phyloP scores from a whole-genome alignment of 2,888 invertebrate genomes.

The Taenaris catops region DNA sequence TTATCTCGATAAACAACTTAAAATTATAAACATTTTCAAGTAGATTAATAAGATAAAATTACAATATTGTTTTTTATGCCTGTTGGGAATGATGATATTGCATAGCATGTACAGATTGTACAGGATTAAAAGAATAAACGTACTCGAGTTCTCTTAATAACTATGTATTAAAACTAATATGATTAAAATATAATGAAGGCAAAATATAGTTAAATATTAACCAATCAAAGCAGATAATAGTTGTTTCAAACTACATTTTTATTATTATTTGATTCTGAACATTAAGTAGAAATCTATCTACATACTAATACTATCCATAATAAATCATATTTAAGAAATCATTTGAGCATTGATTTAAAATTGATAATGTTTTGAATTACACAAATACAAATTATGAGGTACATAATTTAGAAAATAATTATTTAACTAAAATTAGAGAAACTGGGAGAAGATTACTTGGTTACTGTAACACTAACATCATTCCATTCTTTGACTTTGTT shows the following conservation, averaged over 20 bases:
- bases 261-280: conserved; percentile 1
- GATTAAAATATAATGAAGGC: conserved; percentile 28
- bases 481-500: conserved; percentile 3
- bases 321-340: no score
- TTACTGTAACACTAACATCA: conserved; percentile 5
- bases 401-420: no score
- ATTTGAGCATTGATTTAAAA: neutral
- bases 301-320: no score
- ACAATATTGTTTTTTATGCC: no score
- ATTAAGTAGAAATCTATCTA: neutral
- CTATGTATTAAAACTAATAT: conserved; percentile 21
- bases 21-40: no score
- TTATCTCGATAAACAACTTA: conserved; percentile 1
- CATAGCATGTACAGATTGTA: no score
- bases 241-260: conserved; percentile 6
- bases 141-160: conserved; percentile 9
- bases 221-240: conserved; percentile 11
- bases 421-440: conserved; percentile 4
- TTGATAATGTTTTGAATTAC: no score
- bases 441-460: conserved; percentile 14
- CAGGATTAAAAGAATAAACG: conserved; percentile 8
- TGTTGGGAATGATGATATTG: no score
- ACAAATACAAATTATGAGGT: no score
- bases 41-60: no score
- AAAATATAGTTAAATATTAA: conserved; percentile 25